phyloP scores from a whole-genome alignment of 2,797 vertebrate genomes.

The Spondyliosoma cantharus region DNA sequence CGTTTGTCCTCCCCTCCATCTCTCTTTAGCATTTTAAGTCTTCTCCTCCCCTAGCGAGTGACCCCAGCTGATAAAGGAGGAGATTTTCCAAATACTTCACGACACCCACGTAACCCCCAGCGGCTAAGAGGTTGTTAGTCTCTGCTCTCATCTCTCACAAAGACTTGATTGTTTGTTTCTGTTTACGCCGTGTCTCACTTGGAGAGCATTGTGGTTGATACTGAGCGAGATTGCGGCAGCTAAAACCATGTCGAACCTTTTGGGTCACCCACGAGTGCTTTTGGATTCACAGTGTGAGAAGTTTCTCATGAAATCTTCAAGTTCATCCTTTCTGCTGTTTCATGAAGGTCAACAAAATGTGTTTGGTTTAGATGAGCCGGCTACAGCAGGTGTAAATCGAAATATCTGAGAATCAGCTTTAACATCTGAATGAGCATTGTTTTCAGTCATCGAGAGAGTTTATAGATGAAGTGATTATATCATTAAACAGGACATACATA shows the following conservation, averaged over 20 bases:
- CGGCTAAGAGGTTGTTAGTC: slow-evolving; percentile 58
- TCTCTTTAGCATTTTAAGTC: slow-evolving; percentile 80
- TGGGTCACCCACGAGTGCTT: slow-evolving; percentile 58
- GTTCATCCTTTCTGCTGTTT: slow-evolving; percentile 44
- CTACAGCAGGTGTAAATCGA: not conserved
- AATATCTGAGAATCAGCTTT: not conserved
- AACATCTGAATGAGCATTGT: not conserved
- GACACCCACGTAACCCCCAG: slow-evolving; percentile 76
- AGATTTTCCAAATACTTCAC: slow-evolving; percentile 83
- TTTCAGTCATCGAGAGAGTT: not conserved
- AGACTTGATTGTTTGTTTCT: slow-evolving; percentile 62
- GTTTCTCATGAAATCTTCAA: slow-evolving; percentile 60
- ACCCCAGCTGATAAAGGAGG: slow-evolving; percentile 68
- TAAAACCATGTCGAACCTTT: slow-evolving; percentile 41
- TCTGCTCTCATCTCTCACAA: slow-evolving; percentile 67
- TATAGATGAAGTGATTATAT: not conserved
- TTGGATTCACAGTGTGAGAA: slow-evolving; percentile 33
- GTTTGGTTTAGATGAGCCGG: slow-evolving; percentile 5
- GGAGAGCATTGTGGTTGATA: slow-evolving; percentile 44
- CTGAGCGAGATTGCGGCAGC: slow-evolving; percentile 27
- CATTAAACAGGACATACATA: not conserved
- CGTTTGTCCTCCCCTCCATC: slow-evolving; percentile 75
- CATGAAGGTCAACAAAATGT: slow-evolving; percentile 15
- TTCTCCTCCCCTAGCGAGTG: slow-evolving; percentile 67
- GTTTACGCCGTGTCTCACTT: slow-evolving; percentile 40